Evolutionary conservation across 1,140 invertebrate species (phyloP).

Genomic region (Hyles euphorbiae): DNA sequence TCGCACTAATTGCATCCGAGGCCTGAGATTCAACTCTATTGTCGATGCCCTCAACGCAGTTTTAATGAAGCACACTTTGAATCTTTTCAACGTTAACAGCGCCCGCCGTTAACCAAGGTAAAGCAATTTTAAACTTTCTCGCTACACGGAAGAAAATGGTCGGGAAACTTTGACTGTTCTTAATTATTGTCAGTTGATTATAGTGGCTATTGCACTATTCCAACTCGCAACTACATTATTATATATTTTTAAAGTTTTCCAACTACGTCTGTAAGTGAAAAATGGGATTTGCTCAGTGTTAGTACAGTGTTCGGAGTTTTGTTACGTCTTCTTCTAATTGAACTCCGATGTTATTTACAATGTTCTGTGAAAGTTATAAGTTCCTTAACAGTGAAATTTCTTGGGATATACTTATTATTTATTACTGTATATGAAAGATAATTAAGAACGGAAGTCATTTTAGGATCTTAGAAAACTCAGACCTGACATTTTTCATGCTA

Average conservation of each 20-base stretch:
- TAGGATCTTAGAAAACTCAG: too few relatives aligned
- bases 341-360: too few relatives aligned
- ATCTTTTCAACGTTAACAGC: slow-evolving; percentile 37
- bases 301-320: too few relatives aligned
- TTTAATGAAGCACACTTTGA: slow-evolving; percentile 61
- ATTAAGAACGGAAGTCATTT: too few relatives aligned
- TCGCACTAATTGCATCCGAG: slow-evolving; percentile 26
- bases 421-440: too few relatives aligned
- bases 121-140: slow-evolving; percentile 50
- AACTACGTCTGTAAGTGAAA: too few relatives aligned
- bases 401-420: too few relatives aligned
- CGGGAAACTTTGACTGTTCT: slow-evolving; percentile 44
- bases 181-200: slow-evolving; percentile 49
- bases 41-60: slow-evolving; percentile 22
- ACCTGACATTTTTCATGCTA: too few relatives aligned
- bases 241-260: slow-evolving; percentile 4
- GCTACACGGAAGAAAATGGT: slow-evolving; percentile 39
- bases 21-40: slow-evolving; percentile 18
- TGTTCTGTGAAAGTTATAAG: too few relatives aligned
- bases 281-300: too few relatives aligned
- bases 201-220: slow-evolving; percentile 16
- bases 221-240: slow-evolving; percentile 18
- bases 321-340: too few relatives aligned
- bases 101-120: slow-evolving; percentile 34
- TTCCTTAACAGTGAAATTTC: too few relatives aligned